Percentiles rank a stretch among this genome's conserved stretches.
These are phyloP conservation scores for Syrrhaptes paradoxus DNA, from an alignment of 2,113 vertebrate genomes.

Conservation along the genomic window DNA sequence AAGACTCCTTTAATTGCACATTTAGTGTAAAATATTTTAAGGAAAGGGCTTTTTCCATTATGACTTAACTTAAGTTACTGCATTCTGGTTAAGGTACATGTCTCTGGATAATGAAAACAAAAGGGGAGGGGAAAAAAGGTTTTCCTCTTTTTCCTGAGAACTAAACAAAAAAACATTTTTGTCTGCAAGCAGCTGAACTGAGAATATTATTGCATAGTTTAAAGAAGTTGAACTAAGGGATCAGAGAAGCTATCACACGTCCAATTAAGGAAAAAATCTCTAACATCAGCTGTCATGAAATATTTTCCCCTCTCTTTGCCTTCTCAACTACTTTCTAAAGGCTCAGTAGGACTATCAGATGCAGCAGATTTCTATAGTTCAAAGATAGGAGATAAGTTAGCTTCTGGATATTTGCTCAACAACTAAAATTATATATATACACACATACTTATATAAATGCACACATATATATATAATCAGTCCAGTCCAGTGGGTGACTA, in stretches of 20 bases:
- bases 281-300: background rate
- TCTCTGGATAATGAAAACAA: background rate
- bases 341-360: background rate
- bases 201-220: background rate
- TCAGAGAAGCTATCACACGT: background rate
- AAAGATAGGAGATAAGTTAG: background rate
- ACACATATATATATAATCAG: too few relatives aligned
- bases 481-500: too few relatives aligned
- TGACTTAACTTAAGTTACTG: background rate
- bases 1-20: background rate
- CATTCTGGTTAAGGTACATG: background rate
- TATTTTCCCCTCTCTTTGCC: background rate
- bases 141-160: background rate
- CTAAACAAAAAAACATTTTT: background rate
- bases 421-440: background rate
- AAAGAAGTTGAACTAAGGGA: background rate
- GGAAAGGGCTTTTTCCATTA: background rate
- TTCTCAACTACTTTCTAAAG: background rate
- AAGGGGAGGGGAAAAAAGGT: accelerated
- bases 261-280: background rate
- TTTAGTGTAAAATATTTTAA: background rate
- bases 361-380: background rate
- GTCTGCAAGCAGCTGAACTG: background rate
- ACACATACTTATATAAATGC: too few relatives aligned
- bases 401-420: background rate